A percentile compares a stretch with the other conserved stretches of the same genome.
Conservation (phyloP, 2,888 invertebrate species). For the Pyrrhosoma nymphula region DNA sequence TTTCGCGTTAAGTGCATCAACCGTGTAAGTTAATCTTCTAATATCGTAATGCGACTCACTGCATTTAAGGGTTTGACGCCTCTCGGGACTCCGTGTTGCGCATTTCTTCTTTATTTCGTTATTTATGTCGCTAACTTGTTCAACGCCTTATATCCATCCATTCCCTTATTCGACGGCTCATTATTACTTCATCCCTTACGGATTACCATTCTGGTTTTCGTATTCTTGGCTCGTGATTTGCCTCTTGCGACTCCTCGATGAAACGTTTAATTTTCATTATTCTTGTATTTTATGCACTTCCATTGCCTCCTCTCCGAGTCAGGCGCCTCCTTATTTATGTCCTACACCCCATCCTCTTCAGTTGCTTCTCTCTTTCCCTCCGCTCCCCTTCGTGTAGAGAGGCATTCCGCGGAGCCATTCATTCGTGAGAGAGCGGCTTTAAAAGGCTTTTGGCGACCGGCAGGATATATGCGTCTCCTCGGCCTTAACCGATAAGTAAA, state of each 20-base stretch:
- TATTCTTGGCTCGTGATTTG: background rate
- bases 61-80: background rate
- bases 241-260: background rate
- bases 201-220: background rate
- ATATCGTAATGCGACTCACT: background rate
- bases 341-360: background rate
- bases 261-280: conserved; percentile 31
- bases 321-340: conserved; percentile 12
- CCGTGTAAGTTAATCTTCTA: background rate
- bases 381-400: background rate
- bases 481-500: conserved; percentile 4
- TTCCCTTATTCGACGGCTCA: background rate
- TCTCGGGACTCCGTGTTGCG: background rate
- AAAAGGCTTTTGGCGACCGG: conserved; percentile 27
- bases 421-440: conserved; percentile 26
- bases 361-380: background rate
- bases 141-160: background rate
- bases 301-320: background rate
- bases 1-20: background rate
- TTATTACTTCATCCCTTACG: background rate
- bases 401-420: background rate
- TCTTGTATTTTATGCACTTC: conserved; percentile 23
- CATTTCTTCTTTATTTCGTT: background rate
- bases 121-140: background rate
- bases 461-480: background rate